phyloP scores from a whole-genome alignment of 2,113 vertebrate genomes.

The Eulemur macaco region DNA sequence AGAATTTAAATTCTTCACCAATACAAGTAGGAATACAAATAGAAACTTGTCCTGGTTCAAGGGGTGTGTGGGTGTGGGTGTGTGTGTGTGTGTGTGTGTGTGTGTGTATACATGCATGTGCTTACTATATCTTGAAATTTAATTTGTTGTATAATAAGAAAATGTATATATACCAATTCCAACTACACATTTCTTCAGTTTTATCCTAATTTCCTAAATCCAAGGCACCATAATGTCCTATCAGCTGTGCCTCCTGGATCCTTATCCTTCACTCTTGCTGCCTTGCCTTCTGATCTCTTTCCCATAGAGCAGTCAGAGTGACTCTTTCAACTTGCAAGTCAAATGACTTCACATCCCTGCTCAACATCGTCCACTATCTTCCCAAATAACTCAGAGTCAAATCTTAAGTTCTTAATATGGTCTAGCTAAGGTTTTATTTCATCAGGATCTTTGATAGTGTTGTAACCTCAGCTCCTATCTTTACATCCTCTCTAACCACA shows the following conservation, averaged over 20 bases:
- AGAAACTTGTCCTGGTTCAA: neutral
- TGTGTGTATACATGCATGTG: neutral
- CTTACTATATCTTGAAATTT: neutral
- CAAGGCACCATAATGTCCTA: neutral
- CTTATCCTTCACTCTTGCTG: neutral
- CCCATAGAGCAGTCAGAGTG: neutral
- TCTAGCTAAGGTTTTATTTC: neutral
- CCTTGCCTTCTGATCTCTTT: neutral
- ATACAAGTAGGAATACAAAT: neutral
- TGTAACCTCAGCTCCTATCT: neutral
- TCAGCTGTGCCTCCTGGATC: neutral
- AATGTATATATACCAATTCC: neutral
- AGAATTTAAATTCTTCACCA: neutral
- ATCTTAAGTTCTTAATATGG: neutral
- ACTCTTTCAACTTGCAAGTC: neutral
- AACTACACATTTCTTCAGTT: neutral
- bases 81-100: neutral
- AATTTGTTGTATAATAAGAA: neutral
- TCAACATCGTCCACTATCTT: neutral
- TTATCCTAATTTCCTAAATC: neutral
- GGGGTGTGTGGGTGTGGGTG: neutral
- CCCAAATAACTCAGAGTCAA: neutral
- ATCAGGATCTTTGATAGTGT: too few relatives aligned
- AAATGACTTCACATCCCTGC: neutral
- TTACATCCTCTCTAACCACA: neutral